Evolutionary conservation across 1,140 invertebrate genomes (phyloP).

Genomic region (Muscidifurax raptorellus): DNA sequence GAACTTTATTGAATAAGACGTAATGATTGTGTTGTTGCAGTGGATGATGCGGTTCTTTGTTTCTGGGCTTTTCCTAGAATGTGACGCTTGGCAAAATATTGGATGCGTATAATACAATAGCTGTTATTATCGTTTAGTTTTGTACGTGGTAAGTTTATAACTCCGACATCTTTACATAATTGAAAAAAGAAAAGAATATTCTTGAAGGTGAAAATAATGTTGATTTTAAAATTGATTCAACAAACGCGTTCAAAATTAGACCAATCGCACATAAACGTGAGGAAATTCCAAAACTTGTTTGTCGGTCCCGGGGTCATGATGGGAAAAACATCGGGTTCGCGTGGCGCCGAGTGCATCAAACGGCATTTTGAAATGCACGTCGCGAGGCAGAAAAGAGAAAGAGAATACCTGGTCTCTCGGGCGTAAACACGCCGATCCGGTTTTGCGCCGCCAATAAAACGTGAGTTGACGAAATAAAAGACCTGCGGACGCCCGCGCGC

Average conservation of each 20-base stretch:
- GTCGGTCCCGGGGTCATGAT: neutral
- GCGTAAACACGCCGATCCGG: constrained; percentile 63
- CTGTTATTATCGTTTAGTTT: too few relatives aligned
- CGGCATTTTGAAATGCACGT: constrained; percentile 27
- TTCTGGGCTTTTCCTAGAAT: neutral
- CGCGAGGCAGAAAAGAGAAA: neutral
- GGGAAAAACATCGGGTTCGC: constrained; percentile 2
- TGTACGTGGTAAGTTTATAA: too few relatives aligned
- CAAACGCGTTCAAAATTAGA: neutral
- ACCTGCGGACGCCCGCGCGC: neutral
- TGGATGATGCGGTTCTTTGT: neutral
- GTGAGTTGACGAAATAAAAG: neutral
- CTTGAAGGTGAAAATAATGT: too few relatives aligned
- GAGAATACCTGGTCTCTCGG: constrained; percentile 34
- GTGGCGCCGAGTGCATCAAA: constrained; percentile 8
- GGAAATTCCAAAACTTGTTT: constrained; percentile 7
- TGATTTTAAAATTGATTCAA: too few relatives aligned
- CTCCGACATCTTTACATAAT: too few relatives aligned
- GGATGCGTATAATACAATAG: neutral
- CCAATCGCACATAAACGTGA: neutral
- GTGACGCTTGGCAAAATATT: neutral
- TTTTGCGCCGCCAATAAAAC: constrained; percentile 54
- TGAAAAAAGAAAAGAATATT: too few relatives aligned
- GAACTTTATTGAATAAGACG: constrained; percentile 27
- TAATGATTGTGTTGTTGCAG: neutral